Conservation (phyloP, 2,888 invertebrate genomes). For the Apodemia hepburni region DNA sequence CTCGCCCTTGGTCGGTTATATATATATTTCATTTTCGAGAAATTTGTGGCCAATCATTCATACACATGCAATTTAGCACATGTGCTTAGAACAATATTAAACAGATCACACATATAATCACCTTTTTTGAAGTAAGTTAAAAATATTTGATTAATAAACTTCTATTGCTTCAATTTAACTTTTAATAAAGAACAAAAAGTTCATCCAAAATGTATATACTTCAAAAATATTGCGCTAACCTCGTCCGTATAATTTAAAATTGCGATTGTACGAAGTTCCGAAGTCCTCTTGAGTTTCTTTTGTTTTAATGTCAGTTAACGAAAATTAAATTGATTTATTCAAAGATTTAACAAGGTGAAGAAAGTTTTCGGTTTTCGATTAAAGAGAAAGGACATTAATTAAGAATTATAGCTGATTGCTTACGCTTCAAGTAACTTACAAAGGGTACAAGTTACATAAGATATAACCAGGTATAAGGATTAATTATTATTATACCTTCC, state of each 20-base stretch:
- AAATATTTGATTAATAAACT: background rate
- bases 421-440: constrained; percentile 12
- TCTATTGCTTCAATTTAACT: background rate
- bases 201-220: constrained; percentile 10
- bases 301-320: constrained; percentile 22
- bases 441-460: constrained; percentile 7
- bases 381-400: constrained; percentile 18
- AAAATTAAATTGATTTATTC: constrained; percentile 21
- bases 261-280: constrained; percentile 19
- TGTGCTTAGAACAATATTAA: no score
- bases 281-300: constrained; percentile 19
- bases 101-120: no score
- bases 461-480: constrained; percentile 12
- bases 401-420: constrained; percentile 14
- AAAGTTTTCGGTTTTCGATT: constrained; percentile 21
- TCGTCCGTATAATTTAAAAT: constrained; percentile 16
- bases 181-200: background rate
- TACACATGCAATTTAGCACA: no score
- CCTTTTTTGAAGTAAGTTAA: no score
- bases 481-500: constrained; percentile 6
- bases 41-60: no score
- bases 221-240: constrained; percentile 17
- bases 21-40: no score
- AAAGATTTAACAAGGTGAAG: constrained; percentile 22
- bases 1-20: no score